Evolutionary conservation across 2,113 vertebrate genomes (phyloP).

Genomic region (Pitta sordida): DNA sequence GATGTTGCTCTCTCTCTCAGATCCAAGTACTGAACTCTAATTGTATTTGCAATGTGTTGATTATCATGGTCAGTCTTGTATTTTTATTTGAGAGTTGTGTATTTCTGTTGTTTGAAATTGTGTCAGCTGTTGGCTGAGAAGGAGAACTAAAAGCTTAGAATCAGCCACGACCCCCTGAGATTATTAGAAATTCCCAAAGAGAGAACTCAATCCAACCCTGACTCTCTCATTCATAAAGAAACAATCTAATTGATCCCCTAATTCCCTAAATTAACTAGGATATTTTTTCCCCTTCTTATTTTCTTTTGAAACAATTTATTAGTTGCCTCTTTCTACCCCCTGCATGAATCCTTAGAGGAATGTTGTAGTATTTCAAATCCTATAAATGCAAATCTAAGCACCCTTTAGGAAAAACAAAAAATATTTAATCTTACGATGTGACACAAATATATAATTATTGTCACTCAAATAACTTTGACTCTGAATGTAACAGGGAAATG

Average conservation of each 20-base stretch:
- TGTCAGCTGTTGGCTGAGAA: background rate
- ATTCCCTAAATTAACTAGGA: background rate
- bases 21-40: background rate
- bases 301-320: background rate
- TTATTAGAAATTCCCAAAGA: background rate
- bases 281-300: background rate
- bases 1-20: background rate
- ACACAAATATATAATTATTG: background rate
- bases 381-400: background rate
- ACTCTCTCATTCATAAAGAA: background rate
- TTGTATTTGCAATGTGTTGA: background rate
- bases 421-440: background rate
- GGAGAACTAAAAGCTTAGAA: background rate
- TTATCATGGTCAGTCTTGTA: background rate
- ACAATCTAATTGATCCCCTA: background rate
- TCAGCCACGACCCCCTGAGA: background rate
- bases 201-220: background rate
- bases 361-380: background rate
- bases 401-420: background rate
- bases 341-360: background rate
- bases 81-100: background rate
- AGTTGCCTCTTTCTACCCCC: background rate
- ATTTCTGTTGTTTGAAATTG: background rate
- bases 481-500: background rate
- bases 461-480: background rate